Evolutionary conservation across 2,888 invertebrate species (phyloP).

Genomic region (Nymphalis c-album): DNA sequence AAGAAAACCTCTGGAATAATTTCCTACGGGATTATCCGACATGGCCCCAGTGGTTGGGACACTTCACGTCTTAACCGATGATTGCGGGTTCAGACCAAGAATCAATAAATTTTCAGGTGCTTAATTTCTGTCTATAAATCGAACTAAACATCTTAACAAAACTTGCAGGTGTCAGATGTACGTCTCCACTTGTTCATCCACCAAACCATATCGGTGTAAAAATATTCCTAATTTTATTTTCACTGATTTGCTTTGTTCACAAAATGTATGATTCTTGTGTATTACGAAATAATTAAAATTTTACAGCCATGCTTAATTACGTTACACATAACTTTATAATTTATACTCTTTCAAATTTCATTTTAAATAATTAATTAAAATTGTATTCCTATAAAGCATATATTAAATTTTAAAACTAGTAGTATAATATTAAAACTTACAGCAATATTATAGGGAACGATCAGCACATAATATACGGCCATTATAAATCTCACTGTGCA

Average conservation of each 20-base stretch:
- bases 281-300: not conserved
- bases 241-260: not conserved
- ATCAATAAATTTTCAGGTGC: no score
- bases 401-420: not conserved
- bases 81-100: no score
- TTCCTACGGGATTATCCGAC: no score
- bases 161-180: no score
- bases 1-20: no score
- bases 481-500: conserved; percentile 59
- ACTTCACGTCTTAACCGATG: no score
- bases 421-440: conserved; percentile 51
- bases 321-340: not conserved
- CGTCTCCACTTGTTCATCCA: no score
- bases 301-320: not conserved
- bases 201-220: not conserved
- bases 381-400: no score
- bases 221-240: not conserved
- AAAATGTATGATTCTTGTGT: not conserved
- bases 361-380: not conserved
- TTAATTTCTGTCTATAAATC: no score
- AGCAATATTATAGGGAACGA: conserved; percentile 69
- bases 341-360: not conserved
- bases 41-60: no score
- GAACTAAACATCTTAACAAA: no score
- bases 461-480: conserved; percentile 61